A percentile compares a stretch with the other conserved stretches of the same genome.
Evolutionary conservation across 2,113 vertebrate species (phyloP).

Genomic region (Eupsittula cactorum): DNA sequence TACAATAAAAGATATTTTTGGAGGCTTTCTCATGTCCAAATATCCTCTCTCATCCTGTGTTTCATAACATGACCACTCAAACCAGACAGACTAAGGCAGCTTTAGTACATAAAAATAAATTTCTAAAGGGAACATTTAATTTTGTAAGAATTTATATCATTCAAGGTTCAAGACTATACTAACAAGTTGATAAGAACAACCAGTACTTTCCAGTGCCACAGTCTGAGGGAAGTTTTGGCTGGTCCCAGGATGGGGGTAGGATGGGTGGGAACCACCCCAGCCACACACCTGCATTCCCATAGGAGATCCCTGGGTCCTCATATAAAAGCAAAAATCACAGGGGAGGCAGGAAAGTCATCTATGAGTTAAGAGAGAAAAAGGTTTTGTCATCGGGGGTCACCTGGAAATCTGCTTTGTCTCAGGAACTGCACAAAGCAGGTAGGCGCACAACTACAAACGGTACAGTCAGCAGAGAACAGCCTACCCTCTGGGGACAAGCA

Average conservation of each 20-base stretch:
- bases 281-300: not conserved
- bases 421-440: not conserved
- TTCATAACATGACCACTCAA: not conserved
- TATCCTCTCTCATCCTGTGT: not conserved
- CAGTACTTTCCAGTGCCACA: not conserved
- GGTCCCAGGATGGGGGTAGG: no score
- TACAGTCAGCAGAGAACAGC: not conserved
- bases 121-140: not conserved
- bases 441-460: fast-evolving
- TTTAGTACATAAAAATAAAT: not conserved
- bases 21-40: not conserved
- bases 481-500: not conserved
- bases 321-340: not conserved
- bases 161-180: not conserved
- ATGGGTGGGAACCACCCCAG: not conserved
- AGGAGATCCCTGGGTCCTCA: not conserved
- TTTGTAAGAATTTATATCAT: not conserved
- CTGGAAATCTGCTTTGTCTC: not conserved
- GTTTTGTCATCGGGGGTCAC: not conserved
- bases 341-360: not conserved
- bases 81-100: not conserved
- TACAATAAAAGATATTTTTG: not conserved
- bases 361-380: not conserved
- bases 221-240: not conserved
- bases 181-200: not conserved